phyloP scores from a whole-genome alignment of 2,888 invertebrate species.

The Phyto melanocephala region DNA sequence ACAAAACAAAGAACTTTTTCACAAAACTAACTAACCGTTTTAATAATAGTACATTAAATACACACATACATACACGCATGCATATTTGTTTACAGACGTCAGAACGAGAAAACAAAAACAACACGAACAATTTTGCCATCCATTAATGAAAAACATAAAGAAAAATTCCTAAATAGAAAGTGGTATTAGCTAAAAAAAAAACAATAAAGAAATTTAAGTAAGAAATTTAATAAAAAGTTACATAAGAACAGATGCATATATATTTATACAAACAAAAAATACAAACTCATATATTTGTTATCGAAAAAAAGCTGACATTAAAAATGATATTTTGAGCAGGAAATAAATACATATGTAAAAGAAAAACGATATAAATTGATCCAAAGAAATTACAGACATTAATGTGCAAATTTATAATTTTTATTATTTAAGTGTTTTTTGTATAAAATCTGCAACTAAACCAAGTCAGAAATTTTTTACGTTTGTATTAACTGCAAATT shows the following conservation, averaged over 20 bases:
- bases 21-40: too few species aligned
- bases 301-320: constrained; percentile 26
- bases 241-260: background rate
- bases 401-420: too few species aligned
- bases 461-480: too few species aligned
- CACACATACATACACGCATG: background rate
- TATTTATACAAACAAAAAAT: background rate
- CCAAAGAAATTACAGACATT: too few species aligned
- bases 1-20: background rate
- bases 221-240: background rate
- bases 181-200: constrained; percentile 1
- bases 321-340: constrained; percentile 56
- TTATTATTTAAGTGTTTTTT: too few species aligned
- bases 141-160: constrained; percentile 59
- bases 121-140: constrained; percentile 45
- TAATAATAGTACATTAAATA: too few species aligned
- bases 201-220: constrained; percentile 1
- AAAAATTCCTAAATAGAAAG: constrained; percentile 57
- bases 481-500: too few species aligned
- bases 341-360: background rate
- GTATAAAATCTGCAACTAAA: too few species aligned
- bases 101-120: background rate
- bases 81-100: background rate
- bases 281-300: constrained; percentile 10
- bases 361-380: too few species aligned